Evolutionary conservation across 1,140 invertebrate species (phyloP).

Genomic region (Trinorchestia longiramus): DNA sequence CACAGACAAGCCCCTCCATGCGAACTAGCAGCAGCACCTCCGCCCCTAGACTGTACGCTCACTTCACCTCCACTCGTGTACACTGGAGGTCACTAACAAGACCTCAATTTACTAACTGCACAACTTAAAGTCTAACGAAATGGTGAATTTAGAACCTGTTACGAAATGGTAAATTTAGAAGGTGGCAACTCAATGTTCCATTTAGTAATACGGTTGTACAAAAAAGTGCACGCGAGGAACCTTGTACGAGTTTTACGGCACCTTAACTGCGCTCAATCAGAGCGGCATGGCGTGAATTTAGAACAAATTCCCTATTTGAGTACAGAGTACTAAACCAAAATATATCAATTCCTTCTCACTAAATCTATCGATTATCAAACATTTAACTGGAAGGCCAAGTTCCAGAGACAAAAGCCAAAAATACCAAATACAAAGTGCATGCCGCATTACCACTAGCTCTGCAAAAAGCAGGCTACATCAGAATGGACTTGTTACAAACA

Average conservation of each 20-base stretch:
- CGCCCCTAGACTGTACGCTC: neutral
- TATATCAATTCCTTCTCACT: neutral
- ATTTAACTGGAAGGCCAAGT: neutral
- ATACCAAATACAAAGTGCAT: neutral
- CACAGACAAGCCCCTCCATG: neutral
- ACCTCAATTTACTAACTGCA: neutral
- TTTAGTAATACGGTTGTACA: neutral
- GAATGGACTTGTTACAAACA: neutral
- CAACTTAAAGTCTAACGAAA: neutral
- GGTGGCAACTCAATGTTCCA: too few relatives aligned
- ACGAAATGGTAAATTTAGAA: too few relatives aligned
- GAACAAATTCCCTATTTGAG: neutral
- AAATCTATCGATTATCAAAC: neutral
- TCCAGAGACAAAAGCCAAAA: neutral
- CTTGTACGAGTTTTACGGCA: too few relatives aligned
- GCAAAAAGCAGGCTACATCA: neutral
- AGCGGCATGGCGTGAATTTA: neutral
- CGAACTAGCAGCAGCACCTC: constrained; percentile 15
- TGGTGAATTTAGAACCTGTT: too few relatives aligned
- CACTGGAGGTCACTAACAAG: neutral
- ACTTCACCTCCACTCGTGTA: neutral
- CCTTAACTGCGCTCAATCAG: neutral
- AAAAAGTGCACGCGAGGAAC: too few relatives aligned
- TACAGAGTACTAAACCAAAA: neutral
- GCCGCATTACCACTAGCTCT: neutral